Base-by-base conservation (phyloP, 2,113 vertebrate species). In the Solea senegalensis region DNA sequence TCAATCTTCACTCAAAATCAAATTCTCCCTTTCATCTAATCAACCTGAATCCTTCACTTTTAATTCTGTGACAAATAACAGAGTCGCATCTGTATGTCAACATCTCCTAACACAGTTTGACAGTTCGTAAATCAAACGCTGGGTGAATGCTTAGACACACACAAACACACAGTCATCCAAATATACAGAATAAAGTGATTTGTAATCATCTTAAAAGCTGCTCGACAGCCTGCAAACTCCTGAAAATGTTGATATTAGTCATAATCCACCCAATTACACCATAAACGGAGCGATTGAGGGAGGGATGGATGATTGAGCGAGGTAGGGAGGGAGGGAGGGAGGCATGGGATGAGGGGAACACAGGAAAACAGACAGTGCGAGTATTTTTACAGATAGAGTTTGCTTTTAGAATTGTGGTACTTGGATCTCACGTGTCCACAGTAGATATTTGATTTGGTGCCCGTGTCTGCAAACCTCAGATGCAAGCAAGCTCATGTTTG, bases 261-360 rank as follows among this genome's bases (percentile, higher is more conserved):
- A 74, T 79, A 82, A 85, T 81, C 76, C 59, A 45, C 26, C 61
- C 61, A 85, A 77, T 81, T 80, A 76, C 61, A 86, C 54, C 74
- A 85, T 59, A 67, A 68, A 79, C 70, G 53, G 63, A 51, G 56
- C 6, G 46, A 68, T 56, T 67, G 57, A 41, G 53, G 43, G 55
- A 16, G 56, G 27, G 28, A 58, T 44, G 65, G 21, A 21, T 21
- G 21, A 21, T 21, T 21, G 21, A 21, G 21, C 21, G 21, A 21
- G 21, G 21, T 21, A 21, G 21, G 21, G 21, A 21, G 21, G 21
- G 21, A 21, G 53, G 43, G 55, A 16, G 56, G 27, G 28, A 58
- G 44, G 65, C 8, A 6, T 10, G 48, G 15, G 65, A 57, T 53
- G 34, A 44, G 63, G 21, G 28, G 44, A 28, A 55, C 39, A 80